Evolutionary conservation across 2,113 vertebrate species (phyloP), one percentile per base, ranked within the genome.

Genomic region (Sapayoa aenigma): DNA sequence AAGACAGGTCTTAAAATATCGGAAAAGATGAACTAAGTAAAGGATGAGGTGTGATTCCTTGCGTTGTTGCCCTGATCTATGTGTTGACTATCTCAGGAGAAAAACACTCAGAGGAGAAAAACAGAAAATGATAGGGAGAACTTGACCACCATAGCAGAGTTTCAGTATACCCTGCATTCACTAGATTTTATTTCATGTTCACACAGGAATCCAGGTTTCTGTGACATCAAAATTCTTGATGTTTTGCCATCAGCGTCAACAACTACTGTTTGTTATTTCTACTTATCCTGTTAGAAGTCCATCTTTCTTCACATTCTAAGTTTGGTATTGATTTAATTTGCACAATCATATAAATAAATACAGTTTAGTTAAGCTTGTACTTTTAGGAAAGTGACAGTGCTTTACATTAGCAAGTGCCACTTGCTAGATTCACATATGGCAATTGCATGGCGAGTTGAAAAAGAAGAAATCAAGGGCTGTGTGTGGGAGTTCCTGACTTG

Each of bases 351-450:
- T 27, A 42, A 63, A 39, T 42, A 42, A 27, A 42, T 41, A 14
- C 27, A 46, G 39, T 52, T 82, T 89, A 52, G 74, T 96, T 91
- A 83, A 95, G 62, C 56, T 66, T 71, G 15, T 90, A 55, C 39
- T 88, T 91, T 91, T 27, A 78, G 72, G 73, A 90, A 97, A 72
- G 63, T 35, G 71, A 66, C 69, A 74, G 79, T 56, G 55, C 56
- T 95, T 95, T 63, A 94, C 82, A 77, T 88, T 63, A 86, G 90
- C 66, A 93, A 93, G 92, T 87, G 90, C 69, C 85, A 81, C 75
- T 88, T 87, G 72, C 63, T 91, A 44, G 55, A 91, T 96, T 90
- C 94, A 96, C 94, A 91, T 96, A 93, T 95, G 90, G 94, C 90
- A 94, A 62, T 77, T 88, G 75, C 91, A 96, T 76, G 92, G 91